Conservation (phyloP, 2,888 invertebrate species). For the Thera obeliscata region DNA sequence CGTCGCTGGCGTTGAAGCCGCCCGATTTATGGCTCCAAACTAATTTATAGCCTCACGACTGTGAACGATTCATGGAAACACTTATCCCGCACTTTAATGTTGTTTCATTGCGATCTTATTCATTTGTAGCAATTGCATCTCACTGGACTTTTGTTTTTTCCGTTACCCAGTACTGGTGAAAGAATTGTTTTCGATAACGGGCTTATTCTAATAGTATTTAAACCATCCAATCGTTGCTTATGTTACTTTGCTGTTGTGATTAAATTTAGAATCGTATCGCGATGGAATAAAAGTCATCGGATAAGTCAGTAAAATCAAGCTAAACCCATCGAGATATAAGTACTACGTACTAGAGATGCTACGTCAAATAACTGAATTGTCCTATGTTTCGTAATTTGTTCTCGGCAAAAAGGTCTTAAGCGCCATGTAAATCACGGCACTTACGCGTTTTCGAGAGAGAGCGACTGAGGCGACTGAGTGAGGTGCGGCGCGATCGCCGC, state of each 20-base stretch:
- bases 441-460: too few relatives aligned
- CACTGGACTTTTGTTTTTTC: constrained; percentile 2
- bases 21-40: constrained; percentile 69
- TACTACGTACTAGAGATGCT: too few relatives aligned
- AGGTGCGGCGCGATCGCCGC: too few relatives aligned
- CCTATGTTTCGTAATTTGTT: too few relatives aligned
- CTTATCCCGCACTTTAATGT: constrained; percentile 48
- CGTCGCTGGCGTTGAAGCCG: constrained; percentile 58
- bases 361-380: too few relatives aligned
- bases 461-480: too few relatives aligned
- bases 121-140: constrained; percentile 24
- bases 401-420: too few relatives aligned
- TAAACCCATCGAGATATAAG: too few relatives aligned
- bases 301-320: background rate
- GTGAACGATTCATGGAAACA: constrained; percentile 68
- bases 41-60: constrained; percentile 64
- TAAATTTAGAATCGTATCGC: background rate
- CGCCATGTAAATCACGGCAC: too few relatives aligned
- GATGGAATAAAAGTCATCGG: background rate
- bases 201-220: too few relatives aligned
- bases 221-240: too few relatives aligned
- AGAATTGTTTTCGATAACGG: background rate
- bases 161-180: background rate
- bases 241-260: background rate
- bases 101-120: constrained; percentile 38